Evolutionary conservation across 2,797 vertebrate species (phyloP), one percentile per base, ranked within the genome.

Genomic region (Cirrhinus mrigala): DNA sequence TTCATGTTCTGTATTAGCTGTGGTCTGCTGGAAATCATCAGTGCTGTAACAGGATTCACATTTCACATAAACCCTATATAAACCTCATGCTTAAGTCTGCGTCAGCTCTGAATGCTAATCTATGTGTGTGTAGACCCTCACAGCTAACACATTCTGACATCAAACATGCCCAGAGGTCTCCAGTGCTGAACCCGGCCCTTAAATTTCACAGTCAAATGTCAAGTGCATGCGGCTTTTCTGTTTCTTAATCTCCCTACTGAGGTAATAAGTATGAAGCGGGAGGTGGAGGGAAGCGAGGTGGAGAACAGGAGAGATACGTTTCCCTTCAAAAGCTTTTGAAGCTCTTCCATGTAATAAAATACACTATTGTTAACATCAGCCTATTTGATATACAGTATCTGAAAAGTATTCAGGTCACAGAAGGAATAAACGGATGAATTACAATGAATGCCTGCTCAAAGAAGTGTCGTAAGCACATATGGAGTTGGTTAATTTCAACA

Each of bases 141-240:
- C 37, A 74, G 46, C 37, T 48, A 81, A 82, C 24, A 46, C 16
- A 58, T 69, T 82, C n/a, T 29, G 73, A 77, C 73, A 48, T 46
- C 37, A 54, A 74, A 66, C 56, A 84, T 29, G 18, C 56, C 56
- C 66, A 54, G 29, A 80, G 77, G 73, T 86, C 70, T 86, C 60
- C 48, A 3, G 46, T 48, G 71, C 73, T 83, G 48, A 76, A 52
- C 71, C 33, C 48, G 11, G 44, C 8, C 60, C 37, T 29, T 73
- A 68, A 66, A 81, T 76, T 56, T 20, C 48, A 85, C 46, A 33
- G 58, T 85, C 62, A 81, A 56, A 81, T 68, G 64, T 33, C 56
- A 81, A 81, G 69, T 44, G 46, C 44, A 80, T 10, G 29, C 15
- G 6, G 27, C 56, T 81, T 84, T 81, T 74, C 84, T 44, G 27